Conservation (phyloP, 2,797 vertebrate genomes). For the Betta splendens region DNA sequence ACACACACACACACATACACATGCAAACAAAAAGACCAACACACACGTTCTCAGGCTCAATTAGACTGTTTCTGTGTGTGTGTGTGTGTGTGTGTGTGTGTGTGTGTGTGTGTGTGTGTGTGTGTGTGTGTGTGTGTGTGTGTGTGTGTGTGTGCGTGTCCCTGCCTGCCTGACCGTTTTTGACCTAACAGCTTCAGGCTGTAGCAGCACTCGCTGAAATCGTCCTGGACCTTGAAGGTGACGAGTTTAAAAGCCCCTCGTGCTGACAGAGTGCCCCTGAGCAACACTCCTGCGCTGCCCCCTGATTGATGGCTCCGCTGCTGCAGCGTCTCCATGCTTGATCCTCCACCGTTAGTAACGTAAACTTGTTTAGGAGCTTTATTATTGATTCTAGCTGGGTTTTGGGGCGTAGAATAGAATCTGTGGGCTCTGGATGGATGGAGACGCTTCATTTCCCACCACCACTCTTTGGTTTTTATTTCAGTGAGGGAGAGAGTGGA, state of each 20-base stretch:
- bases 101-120: conserved; percentile 1
- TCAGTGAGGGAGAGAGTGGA: not conserved
- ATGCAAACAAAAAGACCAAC: not conserved
- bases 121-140: conserved; percentile 7
- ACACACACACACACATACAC: conserved; percentile 20
- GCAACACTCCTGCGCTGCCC: not conserved
- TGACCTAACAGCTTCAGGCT: conserved; percentile 23
- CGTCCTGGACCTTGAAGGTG: conserved; percentile 40
- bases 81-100: conserved; percentile 14
- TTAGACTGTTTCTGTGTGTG: conserved; percentile 39
- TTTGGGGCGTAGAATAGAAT: too few relatives aligned
- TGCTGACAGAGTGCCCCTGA: conserved; percentile 6
- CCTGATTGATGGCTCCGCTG: not conserved
- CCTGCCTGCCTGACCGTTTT: too few relatives aligned
- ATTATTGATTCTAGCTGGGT: too few relatives aligned
- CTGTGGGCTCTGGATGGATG: too few relatives aligned
- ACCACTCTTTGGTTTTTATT: conserved; percentile 4
- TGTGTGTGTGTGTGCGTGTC: conserved; percentile 12
- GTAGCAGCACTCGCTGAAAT: conserved; percentile 13
- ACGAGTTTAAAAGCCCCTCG: not conserved
- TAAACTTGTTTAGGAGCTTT: too few relatives aligned
- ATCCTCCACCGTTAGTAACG: too few relatives aligned
- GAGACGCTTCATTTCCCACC: conserved; percentile 6
- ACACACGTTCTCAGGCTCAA: conserved; percentile 29
- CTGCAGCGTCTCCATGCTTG: too few relatives aligned